Base-by-base conservation (phyloP, 2,113 vertebrate genomes). In the Gymnorhina tibicen region DNA sequence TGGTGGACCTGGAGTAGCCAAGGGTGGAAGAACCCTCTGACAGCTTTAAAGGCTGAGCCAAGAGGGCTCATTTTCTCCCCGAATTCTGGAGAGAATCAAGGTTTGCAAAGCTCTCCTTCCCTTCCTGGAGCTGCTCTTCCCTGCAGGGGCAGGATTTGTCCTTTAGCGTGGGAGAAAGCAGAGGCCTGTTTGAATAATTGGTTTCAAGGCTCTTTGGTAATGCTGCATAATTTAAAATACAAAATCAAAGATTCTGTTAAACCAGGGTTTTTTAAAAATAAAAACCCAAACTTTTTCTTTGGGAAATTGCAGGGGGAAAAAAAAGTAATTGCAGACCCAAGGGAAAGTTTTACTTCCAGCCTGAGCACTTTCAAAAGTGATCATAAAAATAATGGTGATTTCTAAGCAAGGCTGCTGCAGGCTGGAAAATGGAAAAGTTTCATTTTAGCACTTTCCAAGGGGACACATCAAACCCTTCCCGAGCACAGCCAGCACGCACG, bases 321-420 rank as follows among this genome's bases (percentile, higher is more conserved):
- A 41, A 73, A 37, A 24, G 53, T 73, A 84, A 94, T 75, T 95
- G 81, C 52, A 91, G 85, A 89, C 81, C 78, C 87, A 91, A 50
- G 84, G 89, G 85, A 70, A 95, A 93, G 74, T 93, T 95, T 75
- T 85, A 49, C 33, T 94, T 91, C 69, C 85, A 93, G 69, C 66
- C n/a, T 13, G 14, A 93, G 77, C 69, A 18, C 79, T 87, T 93
- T 87, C 74, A 47, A 56, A 78, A 87, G 44, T 11, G 66, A 85
- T 87, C 90, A 55, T 87, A 72, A 91, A 93, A 91, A 84, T 74
- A 85, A 89, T 22, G 35, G 77, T 39, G 74, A 78, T 63, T 78
- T 94, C 74, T 78, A 72, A 83, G 87, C 78, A 44, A 81, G 62
- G 46, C 39, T 60, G n/a, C 78, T 90, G 91, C 58, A 50, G 68